phyloP scores from a whole-genome alignment of 2,888 invertebrate species.

The Rhagium mordax region DNA sequence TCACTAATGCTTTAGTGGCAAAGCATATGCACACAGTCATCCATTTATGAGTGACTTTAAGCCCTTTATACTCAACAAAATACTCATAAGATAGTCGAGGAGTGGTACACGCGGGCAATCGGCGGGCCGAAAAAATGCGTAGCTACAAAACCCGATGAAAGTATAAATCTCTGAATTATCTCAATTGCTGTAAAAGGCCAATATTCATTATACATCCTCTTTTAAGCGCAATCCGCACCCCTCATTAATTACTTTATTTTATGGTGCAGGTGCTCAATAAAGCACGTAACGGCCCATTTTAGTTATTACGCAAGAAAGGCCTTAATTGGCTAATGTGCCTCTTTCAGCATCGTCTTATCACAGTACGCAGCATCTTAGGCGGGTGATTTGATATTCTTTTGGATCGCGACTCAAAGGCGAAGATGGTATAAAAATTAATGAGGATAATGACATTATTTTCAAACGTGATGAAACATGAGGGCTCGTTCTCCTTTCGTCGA shows the following conservation, averaged over 20 bases:
- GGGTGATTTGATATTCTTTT: background rate
- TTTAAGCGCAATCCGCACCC: constrained; percentile 1
- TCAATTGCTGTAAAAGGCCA: background rate
- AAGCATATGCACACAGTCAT: too few relatives aligned
- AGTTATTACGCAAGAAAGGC: background rate
- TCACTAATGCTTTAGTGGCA: too few relatives aligned
- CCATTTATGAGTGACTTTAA: too few relatives aligned
- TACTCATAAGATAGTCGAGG: too few relatives aligned
- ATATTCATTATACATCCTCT: constrained; percentile 4
- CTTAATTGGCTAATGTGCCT: constrained; percentile 7
- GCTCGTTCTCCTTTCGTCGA: too few relatives aligned
- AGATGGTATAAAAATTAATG: background rate
- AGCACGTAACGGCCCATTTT: background rate
- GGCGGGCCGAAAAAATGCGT: too few relatives aligned
- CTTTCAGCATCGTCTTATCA: background rate
- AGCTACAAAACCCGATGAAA: too few relatives aligned
- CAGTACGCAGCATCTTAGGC: background rate
- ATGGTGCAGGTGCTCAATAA: constrained; percentile 12
- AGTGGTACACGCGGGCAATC: too few relatives aligned
- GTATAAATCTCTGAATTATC: background rate
- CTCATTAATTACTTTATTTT: constrained; percentile 9
- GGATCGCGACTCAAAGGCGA: background rate
- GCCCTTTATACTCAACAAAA: too few relatives aligned
- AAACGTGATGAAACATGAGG: background rate
- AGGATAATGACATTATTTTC: background rate